These are phyloP conservation scores for Gavia stellata DNA, from an alignment of 2,113 vertebrate genomes.

Conservation along the genomic window DNA sequence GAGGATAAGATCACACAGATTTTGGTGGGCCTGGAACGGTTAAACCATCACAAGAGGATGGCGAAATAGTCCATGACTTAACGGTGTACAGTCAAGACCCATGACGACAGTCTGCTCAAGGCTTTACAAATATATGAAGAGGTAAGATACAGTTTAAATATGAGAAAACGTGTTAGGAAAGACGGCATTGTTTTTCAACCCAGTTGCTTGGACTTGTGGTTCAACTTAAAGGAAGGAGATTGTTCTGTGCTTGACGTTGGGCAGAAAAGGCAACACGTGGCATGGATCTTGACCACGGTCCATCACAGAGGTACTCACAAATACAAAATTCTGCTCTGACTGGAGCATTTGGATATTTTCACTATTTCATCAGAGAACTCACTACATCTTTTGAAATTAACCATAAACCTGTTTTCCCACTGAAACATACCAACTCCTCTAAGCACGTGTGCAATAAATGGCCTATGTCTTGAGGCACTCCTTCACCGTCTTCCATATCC, in stretches of 20 bases:
- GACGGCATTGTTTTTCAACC: neutral
- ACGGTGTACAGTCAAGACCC: neutral
- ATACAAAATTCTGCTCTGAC: neutral
- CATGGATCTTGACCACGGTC: neutral
- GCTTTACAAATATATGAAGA: neutral
- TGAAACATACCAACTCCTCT: neutral
- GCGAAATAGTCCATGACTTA: neutral
- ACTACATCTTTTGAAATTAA: neutral
- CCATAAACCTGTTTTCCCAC: neutral
- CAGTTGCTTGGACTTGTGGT: neutral
- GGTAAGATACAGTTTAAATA: neutral
- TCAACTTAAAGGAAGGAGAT: neutral
- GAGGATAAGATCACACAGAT: neutral
- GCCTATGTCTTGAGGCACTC: neutral
- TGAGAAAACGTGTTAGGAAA: neutral
- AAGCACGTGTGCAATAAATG: neutral
- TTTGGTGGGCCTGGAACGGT: neutral
- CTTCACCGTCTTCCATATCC: neutral
- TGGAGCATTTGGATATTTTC: neutral
- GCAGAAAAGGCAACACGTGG: fast-evolving
- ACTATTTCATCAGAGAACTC: neutral
- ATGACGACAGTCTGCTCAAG: neutral
- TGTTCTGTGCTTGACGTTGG: fast-evolving
- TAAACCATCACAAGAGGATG: neutral
- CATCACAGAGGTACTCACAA: neutral